phyloP scores from a whole-genome alignment of 2,888 invertebrate species.

The Calameuta idolon region DNA sequence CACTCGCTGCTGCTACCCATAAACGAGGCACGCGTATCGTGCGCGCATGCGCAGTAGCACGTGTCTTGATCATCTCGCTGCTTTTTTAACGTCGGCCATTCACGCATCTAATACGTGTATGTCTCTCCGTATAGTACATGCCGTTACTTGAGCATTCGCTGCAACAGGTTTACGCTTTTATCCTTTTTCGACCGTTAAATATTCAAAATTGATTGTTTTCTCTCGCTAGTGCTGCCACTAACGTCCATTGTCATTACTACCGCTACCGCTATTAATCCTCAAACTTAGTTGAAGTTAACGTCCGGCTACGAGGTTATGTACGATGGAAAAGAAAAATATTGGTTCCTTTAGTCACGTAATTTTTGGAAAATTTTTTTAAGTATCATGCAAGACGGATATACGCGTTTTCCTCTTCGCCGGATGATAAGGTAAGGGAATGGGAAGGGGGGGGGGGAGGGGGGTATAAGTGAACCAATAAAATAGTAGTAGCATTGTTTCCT shows the following conservation, averaged over 20 bases:
- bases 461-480: background rate
- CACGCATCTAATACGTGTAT: background rate
- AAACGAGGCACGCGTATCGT: background rate
- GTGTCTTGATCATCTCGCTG: background rate
- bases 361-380: background rate
- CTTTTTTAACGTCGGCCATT: background rate
- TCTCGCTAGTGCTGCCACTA: background rate
- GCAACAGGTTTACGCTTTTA: background rate
- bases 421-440: background rate
- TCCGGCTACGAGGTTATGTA: background rate
- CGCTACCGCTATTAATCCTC: background rate
- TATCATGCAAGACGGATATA: background rate
- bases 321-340: too few relatives aligned
- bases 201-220: background rate
- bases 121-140: background rate
- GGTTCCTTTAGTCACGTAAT: too few relatives aligned
- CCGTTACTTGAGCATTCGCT: background rate
- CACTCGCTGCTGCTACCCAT: constrained; percentile 36
- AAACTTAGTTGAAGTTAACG: background rate
- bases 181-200: background rate
- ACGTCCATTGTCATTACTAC: background rate
- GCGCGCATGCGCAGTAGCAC: background rate
- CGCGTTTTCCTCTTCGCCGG: background rate
- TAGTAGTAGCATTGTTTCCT: background rate
- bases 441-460: background rate